Evolutionary conservation across 1,140 invertebrate species (phyloP), one percentile per base, ranked within the genome.

Genomic region (Drosophila leontia): DNA sequence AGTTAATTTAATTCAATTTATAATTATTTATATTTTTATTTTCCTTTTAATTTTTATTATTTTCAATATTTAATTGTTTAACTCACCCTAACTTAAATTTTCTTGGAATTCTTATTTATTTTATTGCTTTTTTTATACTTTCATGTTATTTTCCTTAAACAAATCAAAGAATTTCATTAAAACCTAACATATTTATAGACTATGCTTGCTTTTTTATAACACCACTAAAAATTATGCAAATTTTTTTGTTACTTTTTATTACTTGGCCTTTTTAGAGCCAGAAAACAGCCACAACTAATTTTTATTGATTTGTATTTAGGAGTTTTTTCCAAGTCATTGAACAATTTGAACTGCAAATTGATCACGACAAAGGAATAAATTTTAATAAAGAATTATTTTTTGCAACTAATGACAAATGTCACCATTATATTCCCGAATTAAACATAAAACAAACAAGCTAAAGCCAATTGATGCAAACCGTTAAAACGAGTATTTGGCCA

Each of bases 381-480:
- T 56, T 56, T 26, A 70, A 70, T 70, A 45, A 68, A 68, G 23
- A 72, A 59, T 72, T 72, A 42, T 74, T 55, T 47, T 39, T 3
- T 13, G n/a, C 13, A n/a, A n/a, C 39, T 32, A 60, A 39, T 58
- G 75, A 77, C 56, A 56, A 77, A 77, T 77, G 71, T 53, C 55
- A 50, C 4, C 48, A 19, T 48, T 48, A 48, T 60, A 68, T 65
- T 57, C 35, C 37, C 45, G 12, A 65, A 70, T 70, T 55, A 68
- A 76, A 76, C 53, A 65, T 75, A 60, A 44, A 55, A 60, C 75
- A 78, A 69, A 77, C 75, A 69, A 77, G 44, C 69, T 34, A 74
- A 75, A 62, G 47, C 62, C 62, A 77, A 77, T 63, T 53, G 58
- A 75, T 53, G 35, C 72, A 48, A 69, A 42, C 74, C 75, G 75